Base-by-base conservation (phyloP, 2,113 vertebrate species). In the Spermophilus dauricus region DNA sequence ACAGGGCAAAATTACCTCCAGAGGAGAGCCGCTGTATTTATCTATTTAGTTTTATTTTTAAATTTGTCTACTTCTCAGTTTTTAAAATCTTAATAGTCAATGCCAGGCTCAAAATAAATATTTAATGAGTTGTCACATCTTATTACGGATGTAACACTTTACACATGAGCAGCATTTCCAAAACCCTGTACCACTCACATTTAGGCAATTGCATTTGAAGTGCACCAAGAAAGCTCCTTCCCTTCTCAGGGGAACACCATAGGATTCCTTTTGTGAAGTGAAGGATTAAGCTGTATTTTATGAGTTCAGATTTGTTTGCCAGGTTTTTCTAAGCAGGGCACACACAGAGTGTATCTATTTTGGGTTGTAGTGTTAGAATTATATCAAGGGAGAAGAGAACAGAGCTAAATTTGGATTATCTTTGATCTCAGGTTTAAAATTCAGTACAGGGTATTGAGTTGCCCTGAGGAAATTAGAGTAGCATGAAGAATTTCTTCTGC, bases 351-450 rank as follows among this genome's bases (percentile, higher is more conserved):
- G 4, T 45, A 10, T 90, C 18, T 72, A 67, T 92, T 96, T 95
- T 95, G 37, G 26, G 51, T 69, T 63, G 5, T 11, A 51, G 76
- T 70, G n/a, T 82, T 89, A 34, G 58, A 89, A 84, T 75, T 32
- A 28, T 37, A 76, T 37, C 94, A 96, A 91, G 65, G 61, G 85
- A 93, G 73, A 84, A 30, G 70, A 51, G 34, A 94, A 91, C 53
- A 72, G 69, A 34, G 48, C 80, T 93, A 87, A 69, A 78, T 93
- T 78, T 88, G 85, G 76, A 80, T 95, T 97, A 61, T 96, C 86
- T 95, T 90, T 97, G 67, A 92, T 87, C 89, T 83, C 58, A 70
- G 83, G 75, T 81, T 96, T 97, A 91, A 97, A 89, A 89, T 80
- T 86, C 91, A 48, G n/a, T 32, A 39, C 81, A 88, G 24, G 26